A percentile compares a stretch with the other conserved stretches of the same genome.
These are phyloP conservation scores for Protonemura montana DNA, from an alignment of 2,888 invertebrate species.

Conservation along the genomic window DNA sequence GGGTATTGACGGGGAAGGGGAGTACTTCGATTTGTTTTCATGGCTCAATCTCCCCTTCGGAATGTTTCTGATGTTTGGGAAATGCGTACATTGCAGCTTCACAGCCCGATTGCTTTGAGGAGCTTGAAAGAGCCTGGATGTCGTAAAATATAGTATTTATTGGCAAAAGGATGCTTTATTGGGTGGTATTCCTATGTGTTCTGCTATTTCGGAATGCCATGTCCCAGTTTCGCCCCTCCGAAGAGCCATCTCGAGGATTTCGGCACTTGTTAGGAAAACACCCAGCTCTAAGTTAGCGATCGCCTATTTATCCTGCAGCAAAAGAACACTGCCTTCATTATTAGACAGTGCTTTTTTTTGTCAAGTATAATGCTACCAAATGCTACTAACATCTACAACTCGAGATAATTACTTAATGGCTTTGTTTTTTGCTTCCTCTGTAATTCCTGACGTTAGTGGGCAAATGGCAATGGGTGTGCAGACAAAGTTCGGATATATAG, in stretches of 20 bases:
- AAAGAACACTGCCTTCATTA: background rate
- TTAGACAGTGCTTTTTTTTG: background rate
- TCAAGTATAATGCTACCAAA: background rate
- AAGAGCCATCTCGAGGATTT: background rate
- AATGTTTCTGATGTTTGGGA: background rate
- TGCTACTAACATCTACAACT: no score
- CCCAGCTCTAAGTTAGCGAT: background rate
- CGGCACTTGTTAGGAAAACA: background rate
- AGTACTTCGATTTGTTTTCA: background rate
- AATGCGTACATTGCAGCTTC: background rate
- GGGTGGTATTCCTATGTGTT: background rate
- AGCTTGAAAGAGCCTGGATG: background rate
- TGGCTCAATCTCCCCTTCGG: background rate
- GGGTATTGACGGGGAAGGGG: background rate
- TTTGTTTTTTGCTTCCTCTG: background rate
- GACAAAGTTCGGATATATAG: no score
- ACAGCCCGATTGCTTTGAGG: background rate
- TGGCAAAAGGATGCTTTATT: background rate
- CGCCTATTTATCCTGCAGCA: background rate
- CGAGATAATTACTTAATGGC: background rate
- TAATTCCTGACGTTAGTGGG: background rate
- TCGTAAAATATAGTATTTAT: conserved; percentile 7
- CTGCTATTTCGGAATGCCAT: background rate
- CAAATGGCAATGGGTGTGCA: background rate
- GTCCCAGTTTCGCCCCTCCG: background rate